Evolutionary conservation across 2,888 invertebrate species (phyloP).

Genomic region (Lasioglossum lativentre): DNA sequence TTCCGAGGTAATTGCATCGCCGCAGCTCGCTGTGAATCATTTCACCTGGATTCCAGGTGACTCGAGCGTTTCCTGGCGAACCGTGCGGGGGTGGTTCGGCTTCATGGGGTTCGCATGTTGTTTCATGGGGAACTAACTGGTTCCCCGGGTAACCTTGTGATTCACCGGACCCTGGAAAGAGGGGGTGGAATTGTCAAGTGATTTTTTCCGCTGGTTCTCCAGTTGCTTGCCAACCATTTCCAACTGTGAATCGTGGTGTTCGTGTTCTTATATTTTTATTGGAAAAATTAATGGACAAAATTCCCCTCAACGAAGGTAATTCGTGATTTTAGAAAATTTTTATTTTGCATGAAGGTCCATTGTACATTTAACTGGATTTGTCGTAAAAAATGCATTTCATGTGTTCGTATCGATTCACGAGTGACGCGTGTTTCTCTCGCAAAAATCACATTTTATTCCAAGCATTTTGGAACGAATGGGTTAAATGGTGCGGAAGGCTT

Average conservation of each 20-base stretch:
- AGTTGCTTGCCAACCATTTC: slow-evolving; percentile 44
- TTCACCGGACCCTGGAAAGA: slow-evolving; percentile 48
- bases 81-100: slow-evolving; percentile 24
- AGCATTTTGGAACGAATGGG: background rate
- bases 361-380: background rate
- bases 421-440: no score
- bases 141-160: slow-evolving; percentile 66
- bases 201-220: slow-evolving; percentile 26
- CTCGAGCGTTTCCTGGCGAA: slow-evolving; percentile 32
- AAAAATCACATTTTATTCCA: background rate
- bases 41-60: slow-evolving; percentile 52
- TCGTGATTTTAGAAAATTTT: background rate
- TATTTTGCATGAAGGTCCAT: no score
- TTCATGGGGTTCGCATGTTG: slow-evolving; percentile 31
- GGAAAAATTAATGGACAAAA: background rate
- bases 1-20: slow-evolving; percentile 7
- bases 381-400: background rate
- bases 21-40: slow-evolving; percentile 29
- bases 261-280: background rate
- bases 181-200: slow-evolving; percentile 35
- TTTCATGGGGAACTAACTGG: slow-evolving; percentile 48
- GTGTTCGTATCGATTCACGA: no score
- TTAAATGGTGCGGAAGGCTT: background rate
- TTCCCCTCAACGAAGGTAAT: background rate
- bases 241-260: slow-evolving; percentile 16